Evolutionary conservation across 2,888 invertebrate genomes (phyloP).

Genomic region (Cerastis rubricosa): DNA sequence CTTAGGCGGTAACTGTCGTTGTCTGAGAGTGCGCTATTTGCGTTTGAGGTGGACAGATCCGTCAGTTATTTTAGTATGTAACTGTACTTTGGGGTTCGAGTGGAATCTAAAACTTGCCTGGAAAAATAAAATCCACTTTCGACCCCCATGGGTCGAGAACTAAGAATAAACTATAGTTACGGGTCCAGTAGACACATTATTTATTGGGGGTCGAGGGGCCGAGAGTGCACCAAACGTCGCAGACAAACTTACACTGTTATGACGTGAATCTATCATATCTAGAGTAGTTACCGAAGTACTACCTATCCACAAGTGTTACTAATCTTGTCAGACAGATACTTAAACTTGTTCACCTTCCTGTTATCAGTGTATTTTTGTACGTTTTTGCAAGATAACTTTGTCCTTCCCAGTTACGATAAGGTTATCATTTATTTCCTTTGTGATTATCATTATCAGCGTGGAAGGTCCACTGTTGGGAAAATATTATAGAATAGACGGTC

Average conservation of each 20-base stretch:
- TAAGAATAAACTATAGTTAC: no score
- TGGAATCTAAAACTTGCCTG: no score
- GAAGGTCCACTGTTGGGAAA: not conserved
- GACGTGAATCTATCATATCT: constrained; percentile 16
- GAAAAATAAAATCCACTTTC: no score
- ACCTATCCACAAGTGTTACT: constrained; percentile 17
- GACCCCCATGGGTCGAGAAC: no score
- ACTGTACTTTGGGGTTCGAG: no score
- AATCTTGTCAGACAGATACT: constrained; percentile 54
- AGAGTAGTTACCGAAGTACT: not conserved
- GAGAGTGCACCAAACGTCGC: no score
- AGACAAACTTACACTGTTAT: not conserved
- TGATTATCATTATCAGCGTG: not conserved
- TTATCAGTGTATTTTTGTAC: constrained; percentile 47
- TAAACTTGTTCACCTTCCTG: constrained; percentile 45
- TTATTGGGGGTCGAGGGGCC: no score
- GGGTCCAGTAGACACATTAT: no score
- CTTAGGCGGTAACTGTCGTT: no score
- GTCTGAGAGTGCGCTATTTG: no score
- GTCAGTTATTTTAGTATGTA: no score
- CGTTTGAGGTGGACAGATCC: no score
- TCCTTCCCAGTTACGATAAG: constrained; percentile 44
- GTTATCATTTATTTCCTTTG: constrained; percentile 41
- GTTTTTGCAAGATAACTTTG: constrained; percentile 53
- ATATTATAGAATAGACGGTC: not conserved